Evolutionary conservation across 2,888 invertebrate genomes (phyloP), one percentile per base, ranked within the genome.

Genomic region (Acleris cristana): DNA sequence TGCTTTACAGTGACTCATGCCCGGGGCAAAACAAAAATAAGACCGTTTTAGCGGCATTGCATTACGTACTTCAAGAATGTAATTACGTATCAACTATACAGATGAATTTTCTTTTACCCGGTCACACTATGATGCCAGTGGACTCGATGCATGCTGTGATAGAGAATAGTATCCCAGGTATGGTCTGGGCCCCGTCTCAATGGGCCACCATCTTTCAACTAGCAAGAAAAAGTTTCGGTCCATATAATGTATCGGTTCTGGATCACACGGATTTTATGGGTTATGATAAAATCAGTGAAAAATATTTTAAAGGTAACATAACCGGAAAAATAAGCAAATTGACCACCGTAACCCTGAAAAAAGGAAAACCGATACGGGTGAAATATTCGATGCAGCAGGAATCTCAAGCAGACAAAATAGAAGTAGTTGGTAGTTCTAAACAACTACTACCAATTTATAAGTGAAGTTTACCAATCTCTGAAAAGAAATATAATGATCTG

Each of bases 41-140:
- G 48, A 68, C 44, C 18, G 59, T 57, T 26, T 23, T 62, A 19
- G 26, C 52, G 4, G 53, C 23, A 40, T 6, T 63, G 21, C 19
- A 26, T 26, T 64, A 63, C 62, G 61, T 21, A 7, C 21, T 21
- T 12, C 51, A 51, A 58, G 60, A 63, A 45, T 66, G 66, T 3
- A 58, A 45, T 23, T 64, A 58, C 54, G 21, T 76, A 19, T 45
- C 51, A 34, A 57, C 53, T 12, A 69, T 74, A 40, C 65, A 59
- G 52, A 63, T 77, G 14, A 72, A 70, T 48, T 77, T 66, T 62
- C 62, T 78, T n/a, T 48, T 77, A 4, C 71, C 69, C 10, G 73
- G 73, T 16, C 75, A 76, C 54, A 72, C 74, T 10, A 69, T 73
- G 52, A 75, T 75, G 74, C 72, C 75, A 10, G 74, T 74, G 4